Base-by-base conservation (phyloP, 1,140 invertebrate genomes). In the Heliconius eleuchia region DNA sequence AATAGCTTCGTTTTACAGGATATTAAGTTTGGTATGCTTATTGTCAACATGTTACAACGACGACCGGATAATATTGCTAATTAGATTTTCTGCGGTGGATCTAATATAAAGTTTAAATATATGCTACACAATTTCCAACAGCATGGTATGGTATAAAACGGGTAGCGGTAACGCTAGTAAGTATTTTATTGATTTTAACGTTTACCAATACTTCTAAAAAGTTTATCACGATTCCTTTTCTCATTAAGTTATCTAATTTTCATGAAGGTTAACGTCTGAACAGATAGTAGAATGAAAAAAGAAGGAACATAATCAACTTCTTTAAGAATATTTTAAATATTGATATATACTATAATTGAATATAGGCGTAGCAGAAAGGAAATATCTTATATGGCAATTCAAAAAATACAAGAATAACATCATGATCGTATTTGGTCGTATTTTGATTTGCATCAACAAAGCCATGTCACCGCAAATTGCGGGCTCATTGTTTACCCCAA, bases 1-100 rank as follows among this genome's bases (percentile, higher is more conserved):
- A 27, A 60, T n/a, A 60, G n/a, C 42, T 60, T 73, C 55, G 71
- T 46, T 79, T 75, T 55, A n/a, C 42, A 75, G 50, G 34, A 50
- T 71, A 30, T 75, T 75, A 76, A 79, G 42, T 72, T 46, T 39
- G 27, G 70, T 60, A 46, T 74, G 72, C 23, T n/a, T 60, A 60
- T 60, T 60, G 84, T 82, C 83, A 77, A 66, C 84, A 80, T 84
- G 85, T 87, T 89, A 88, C 79, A 82, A 80, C 82, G 79, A 9
- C 84, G 83, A 77, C 83, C 89, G 87, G 87, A 87, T 88, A 85
- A 88, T 89, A 90, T 86, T 88, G 86, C 86, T 90, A 90, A 90
- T 89, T 89, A 86, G 82, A 84, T 88, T 87, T 85, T 83, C 87
- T 86, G 83, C 80, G 80, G 83, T 84, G 87, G 87, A 89, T 83